Evolutionary conservation across 2,797 vertebrate species (phyloP), one percentile per base, ranked within the genome.

Genomic region (Tympanoctomys barrerae): DNA sequence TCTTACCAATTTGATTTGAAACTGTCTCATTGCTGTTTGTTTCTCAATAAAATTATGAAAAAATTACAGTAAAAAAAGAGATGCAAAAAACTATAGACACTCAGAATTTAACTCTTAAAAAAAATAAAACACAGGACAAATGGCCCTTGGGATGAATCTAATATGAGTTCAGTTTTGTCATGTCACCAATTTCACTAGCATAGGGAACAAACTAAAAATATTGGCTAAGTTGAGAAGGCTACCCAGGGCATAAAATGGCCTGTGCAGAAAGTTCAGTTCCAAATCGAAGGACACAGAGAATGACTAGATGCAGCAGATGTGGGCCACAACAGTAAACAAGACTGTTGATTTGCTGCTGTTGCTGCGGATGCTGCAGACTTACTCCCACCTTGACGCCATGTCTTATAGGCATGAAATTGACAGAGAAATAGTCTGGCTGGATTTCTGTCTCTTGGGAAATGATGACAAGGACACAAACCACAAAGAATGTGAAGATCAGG

Each of bases 281-380:
- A 89, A 98, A 98, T 95, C 97, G 98, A 85, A 98, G 95, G 39
- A 95, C 81, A 79, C 88, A 98, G 83, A 98, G 88, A 79, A 98
- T 93, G 88, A 98, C 97, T 91, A 97, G 68, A 77, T 97, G 96
- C 59, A 98, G 91, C 83, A 97, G 28, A 61, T 97, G 90, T 11
- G 87, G 71, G 49, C n/a, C 81, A 33, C 61, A 81, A 12, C 54
- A 54, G 59, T 96, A 96, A 82, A 92, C 18, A 57, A 75, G 64
- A 42, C 18, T 88, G 11, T 59, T 18, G 57, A 90, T 79, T 46
- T 64, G 83, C 54, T 36, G 87, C 49, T 71, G 64, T 21, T 68
- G 13, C 54, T 57, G 28, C 59, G 92, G 78, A 52, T 68, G 13
- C 54, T 57, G 28, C 59, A 93, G 78, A 57, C 66, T 54, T 36